A percentile compares a stretch with the other conserved stretches of the same genome.
phyloP scores from a whole-genome alignment of 1,140 invertebrate species.

The Magallana ariakensis region DNA sequence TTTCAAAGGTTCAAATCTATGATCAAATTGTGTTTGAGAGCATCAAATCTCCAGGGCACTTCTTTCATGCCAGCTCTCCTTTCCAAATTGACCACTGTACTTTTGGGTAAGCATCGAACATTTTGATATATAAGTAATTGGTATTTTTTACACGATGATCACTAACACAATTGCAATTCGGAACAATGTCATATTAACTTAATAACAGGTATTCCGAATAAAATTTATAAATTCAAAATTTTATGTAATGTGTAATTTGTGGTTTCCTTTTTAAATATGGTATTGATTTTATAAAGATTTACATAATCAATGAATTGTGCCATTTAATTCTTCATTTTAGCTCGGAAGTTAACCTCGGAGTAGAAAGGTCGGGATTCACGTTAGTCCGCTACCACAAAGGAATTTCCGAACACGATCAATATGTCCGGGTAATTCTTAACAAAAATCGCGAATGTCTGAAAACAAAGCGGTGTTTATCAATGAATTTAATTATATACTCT shows the following conservation, averaged over 20 bases:
- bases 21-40: slow-evolving; percentile 79
- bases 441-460: background rate
- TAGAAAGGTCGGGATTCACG: slow-evolving; percentile 78
- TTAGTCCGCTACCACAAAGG: slow-evolving; percentile 74
- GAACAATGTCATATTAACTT: too few relatives aligned
- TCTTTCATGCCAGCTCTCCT: slow-evolving; percentile 75
- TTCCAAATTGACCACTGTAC: slow-evolving; percentile 75
- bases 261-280: too few relatives aligned
- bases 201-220: too few relatives aligned
- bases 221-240: too few relatives aligned
- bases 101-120: slow-evolving; percentile 66
- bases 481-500: slow-evolving; percentile 13
- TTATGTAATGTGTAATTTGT: too few relatives aligned
- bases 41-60: slow-evolving; percentile 79
- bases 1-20: slow-evolving; percentile 78
- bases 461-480: background rate
- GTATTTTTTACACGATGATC: too few relatives aligned
- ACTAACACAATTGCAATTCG: too few relatives aligned
- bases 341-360: slow-evolving; percentile 78
- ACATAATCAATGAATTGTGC: too few relatives aligned
- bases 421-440: slow-evolving; percentile 71
- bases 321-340: slow-evolving; percentile 56
- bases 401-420: slow-evolving; percentile 70
- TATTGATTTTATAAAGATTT: too few relatives aligned
- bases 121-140: too few relatives aligned